Evolutionary conservation across 1,140 invertebrate species (phyloP).

Genomic region (Microplitis demolitor): DNA sequence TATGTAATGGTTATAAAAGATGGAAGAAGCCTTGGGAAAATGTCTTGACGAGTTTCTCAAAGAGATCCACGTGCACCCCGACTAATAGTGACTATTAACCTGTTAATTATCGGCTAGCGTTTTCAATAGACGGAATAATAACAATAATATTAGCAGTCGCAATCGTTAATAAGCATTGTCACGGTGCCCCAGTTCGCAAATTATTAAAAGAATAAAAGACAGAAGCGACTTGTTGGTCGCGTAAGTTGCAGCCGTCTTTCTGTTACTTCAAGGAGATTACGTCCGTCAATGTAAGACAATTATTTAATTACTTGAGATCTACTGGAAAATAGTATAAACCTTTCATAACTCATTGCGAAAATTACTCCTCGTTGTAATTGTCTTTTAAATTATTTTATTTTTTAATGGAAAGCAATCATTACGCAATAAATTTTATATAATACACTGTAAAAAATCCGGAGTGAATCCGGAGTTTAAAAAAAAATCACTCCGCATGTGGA

Average conservation of each 20-base stretch:
- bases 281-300: not conserved
- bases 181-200: conserved; percentile 54
- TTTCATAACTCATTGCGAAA: not conserved
- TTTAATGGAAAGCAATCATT: too few species aligned
- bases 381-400: too few species aligned
- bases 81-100: conserved; percentile 51
- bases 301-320: not conserved
- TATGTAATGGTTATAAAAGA: too few species aligned
- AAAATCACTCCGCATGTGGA: too few species aligned
- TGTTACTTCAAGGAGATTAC: not conserved
- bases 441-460: too few species aligned
- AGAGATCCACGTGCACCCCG: conserved; percentile 15
- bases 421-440: too few species aligned
- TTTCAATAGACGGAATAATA: conserved; percentile 40
- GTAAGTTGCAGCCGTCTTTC: not conserved
- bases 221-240: not conserved
- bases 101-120: conserved; percentile 40
- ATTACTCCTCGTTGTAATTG: not conserved
- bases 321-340: not conserved
- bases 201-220: conserved; percentile 25
- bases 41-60: too few species aligned
- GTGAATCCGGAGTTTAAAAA: too few species aligned
- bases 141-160: conserved; percentile 24
- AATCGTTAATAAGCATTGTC: conserved; percentile 47
- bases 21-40: too few species aligned